Base-by-base conservation (phyloP, 2,888 invertebrate species). In the Spodoptera littoralis region DNA sequence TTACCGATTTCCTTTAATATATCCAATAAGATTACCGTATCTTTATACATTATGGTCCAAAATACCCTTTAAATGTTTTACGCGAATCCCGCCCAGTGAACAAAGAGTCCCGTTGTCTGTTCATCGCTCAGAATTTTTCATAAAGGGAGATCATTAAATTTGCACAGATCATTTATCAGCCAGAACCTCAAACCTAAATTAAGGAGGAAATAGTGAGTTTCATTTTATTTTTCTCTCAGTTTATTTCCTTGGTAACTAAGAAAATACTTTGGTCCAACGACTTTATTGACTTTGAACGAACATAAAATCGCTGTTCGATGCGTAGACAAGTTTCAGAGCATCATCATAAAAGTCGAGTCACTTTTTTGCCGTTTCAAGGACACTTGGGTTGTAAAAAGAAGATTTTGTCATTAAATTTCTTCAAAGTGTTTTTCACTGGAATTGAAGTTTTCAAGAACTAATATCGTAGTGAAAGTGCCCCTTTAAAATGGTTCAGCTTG, bases 161-260 rank as follows among this genome's bases (percentile, higher is more conserved):
- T 76, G 70, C 76, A 75, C 81, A 80, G 77, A 73, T 79, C 82
- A 83, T 83, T 83, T 82, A 76, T 82, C 80, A 78, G 57, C 65
- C 59, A 51, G 44, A 36, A 36, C 52, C 64, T 69, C 67, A 63
- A 49, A 62, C 70, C 74, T 76, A 80, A 78, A 80, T 70, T 82
- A 52, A 62, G 61, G 13, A 65, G 58, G 50, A 69, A 70, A 69
- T 69, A 75, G 68, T 79, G 30, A 72, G 70, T 70, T 54, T 70
- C 73, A 48, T 13, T 53, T 67, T 75, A 70, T 68, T 70, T 67
- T 49, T 22, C 24, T 24, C 12, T 63, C 62, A 56, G 18, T 58
- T 43, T 48, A 50, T 55, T 58, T 59, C 56, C 11, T 52, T 55
- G 6, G 11, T 51, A 65, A 57, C 41, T 63, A 70, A 62, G 50